Evolutionary conservation across 2,113 vertebrate genomes (phyloP).

Genomic region (Halichoerus grypus): DNA sequence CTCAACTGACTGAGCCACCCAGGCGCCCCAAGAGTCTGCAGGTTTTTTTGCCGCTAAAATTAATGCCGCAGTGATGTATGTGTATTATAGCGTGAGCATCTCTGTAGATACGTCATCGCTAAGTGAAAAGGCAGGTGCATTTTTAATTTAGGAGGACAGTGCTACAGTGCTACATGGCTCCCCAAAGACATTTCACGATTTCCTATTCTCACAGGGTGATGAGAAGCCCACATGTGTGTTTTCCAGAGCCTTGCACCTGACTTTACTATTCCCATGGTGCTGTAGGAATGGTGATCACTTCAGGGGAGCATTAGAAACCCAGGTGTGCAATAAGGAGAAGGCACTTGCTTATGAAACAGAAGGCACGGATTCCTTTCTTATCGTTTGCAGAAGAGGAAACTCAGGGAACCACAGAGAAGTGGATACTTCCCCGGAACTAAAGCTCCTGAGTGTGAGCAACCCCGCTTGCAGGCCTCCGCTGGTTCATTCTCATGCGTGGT

Average conservation of each 20-base stretch:
- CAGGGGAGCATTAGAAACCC: not conserved
- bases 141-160: constrained; percentile 25
- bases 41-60: constrained; percentile 19
- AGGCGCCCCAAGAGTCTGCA: not conserved
- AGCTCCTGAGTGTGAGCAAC: fast-evolving
- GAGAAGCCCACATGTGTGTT: not conserved
- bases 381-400: not conserved
- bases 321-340: not conserved
- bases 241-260: not conserved
- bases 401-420: not conserved
- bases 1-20: not conserved
- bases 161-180: not conserved
- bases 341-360: not conserved
- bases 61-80: not conserved
- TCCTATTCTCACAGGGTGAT: not conserved
- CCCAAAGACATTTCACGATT: not conserved
- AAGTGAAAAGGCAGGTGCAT: not conserved
- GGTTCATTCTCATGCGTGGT: not conserved
- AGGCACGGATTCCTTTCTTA: not conserved
- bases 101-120: constrained; percentile 19
- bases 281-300: not conserved
- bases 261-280: not conserved
- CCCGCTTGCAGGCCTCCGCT: fast-evolving
- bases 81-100: not conserved
- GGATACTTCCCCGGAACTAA: not conserved